Conservation (phyloP, 2,113 vertebrate species). For the Notarius lentiginosus region DNA sequence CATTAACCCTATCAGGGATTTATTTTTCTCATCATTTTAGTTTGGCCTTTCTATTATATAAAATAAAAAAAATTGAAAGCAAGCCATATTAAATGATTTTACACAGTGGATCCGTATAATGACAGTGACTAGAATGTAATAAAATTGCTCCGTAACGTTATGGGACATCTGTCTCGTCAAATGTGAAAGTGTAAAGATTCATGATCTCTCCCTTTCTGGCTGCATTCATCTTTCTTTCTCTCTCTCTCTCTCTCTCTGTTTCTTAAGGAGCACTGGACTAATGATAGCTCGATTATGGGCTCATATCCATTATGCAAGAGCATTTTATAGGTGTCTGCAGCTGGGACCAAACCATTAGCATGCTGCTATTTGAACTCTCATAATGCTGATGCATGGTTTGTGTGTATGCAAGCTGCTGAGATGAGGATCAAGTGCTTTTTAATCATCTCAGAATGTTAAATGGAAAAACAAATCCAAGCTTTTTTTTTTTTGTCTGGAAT, state of each 20-base stretch:
- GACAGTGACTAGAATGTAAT: constrained; percentile 12
- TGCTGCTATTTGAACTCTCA: constrained; percentile 41
- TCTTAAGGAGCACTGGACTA: constrained; percentile 52
- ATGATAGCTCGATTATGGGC: constrained; percentile 50
- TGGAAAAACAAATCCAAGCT: constrained; percentile 15
- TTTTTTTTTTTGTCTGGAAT: background rate
- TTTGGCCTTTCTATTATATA: background rate
- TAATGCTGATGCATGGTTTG: constrained; percentile 46
- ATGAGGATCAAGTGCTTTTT: constrained; percentile 42
- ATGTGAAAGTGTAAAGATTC: constrained; percentile 45
- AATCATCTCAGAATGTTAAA: constrained; percentile 33
- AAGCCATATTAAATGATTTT: constrained; percentile 36
- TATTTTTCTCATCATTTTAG: background rate
- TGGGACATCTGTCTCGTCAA: constrained; percentile 45
- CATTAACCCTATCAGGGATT: constrained; percentile 2
- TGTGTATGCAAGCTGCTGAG: constrained; percentile 31
- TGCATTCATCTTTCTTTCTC: background rate
- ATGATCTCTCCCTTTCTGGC: constrained; percentile 35
- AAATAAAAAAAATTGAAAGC: background rate
- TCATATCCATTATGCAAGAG: constrained; percentile 50
- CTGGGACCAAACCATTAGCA: constrained; percentile 51
- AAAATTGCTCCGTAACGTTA: constrained; percentile 33
- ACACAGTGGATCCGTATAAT: background rate
- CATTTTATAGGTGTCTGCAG: constrained; percentile 48
- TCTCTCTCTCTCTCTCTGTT: background rate